Conservation (phyloP, 1,140 invertebrate species). For the Diabrotica undecimpunctata region DNA sequence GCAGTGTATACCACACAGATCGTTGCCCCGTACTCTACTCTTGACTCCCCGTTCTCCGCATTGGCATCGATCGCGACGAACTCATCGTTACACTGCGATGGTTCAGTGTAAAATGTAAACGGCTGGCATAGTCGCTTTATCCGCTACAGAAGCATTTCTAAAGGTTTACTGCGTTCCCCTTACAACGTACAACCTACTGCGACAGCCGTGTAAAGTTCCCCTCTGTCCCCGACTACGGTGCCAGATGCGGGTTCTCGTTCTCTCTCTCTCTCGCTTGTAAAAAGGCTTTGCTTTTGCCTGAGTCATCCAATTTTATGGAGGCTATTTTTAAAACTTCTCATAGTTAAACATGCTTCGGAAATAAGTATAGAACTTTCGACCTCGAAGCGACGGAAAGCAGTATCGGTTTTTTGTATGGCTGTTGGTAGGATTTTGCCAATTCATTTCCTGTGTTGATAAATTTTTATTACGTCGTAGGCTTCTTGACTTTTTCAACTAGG, state of each 20-base stretch:
- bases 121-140: not conserved
- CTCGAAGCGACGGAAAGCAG: slow-evolving; percentile 11
- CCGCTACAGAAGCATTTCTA: slow-evolving; percentile 5
- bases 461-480: too few relatives aligned
- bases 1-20: not conserved
- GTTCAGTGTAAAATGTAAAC: not conserved
- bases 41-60: not conserved
- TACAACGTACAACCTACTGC: not conserved
- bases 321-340: slow-evolving; percentile 11
- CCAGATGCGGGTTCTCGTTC: slow-evolving; percentile 8
- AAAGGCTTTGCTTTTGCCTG: slow-evolving; percentile 11
- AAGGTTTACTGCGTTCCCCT: slow-evolving; percentile 6
- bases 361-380: slow-evolving; percentile 12
- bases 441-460: too few relatives aligned
- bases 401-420: slow-evolving; percentile 4
- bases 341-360: slow-evolving; percentile 15
- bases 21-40: slow-evolving; percentile 1
- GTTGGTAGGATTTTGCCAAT: too few relatives aligned
- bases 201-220: not conserved
- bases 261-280: not conserved
- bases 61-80: slow-evolving; percentile 13
- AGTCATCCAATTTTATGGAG: slow-evolving; percentile 12
- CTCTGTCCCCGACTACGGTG: slow-evolving; percentile 2
- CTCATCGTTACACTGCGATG: not conserved
- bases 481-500: too few relatives aligned